Evolutionary conservation across 2,113 vertebrate genomes (phyloP), one percentile per base, ranked within the genome.

Genomic region (Neopipo cinnamomea): DNA sequence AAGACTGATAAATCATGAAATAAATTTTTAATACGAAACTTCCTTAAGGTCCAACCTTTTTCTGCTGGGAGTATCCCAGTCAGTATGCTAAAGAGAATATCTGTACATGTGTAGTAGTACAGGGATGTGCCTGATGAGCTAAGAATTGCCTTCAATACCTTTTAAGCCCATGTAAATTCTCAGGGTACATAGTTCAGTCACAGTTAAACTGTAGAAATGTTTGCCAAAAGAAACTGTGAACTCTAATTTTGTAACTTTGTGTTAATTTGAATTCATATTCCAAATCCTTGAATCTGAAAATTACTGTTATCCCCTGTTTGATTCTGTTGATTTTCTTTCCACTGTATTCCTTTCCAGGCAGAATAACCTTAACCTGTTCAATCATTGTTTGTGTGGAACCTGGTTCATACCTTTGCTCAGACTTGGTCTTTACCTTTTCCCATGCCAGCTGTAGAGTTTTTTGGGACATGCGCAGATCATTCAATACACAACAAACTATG

Each of bases 71-170:
- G 12, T 77, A 56, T 20, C 35, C 28, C 33, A 30, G 0, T 55
- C 22, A 18, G 28, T 66, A 11, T 41, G 46, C 14, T 49, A 22
- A 55, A 33, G 12, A 61, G 35, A 16, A 1, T 84, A 20, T 55
- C 16, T 50, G 11, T 31, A 27, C 8, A 5, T 25, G 41, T 1
- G 0, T 58, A 27, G 44, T 17, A 70, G 49, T 58, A 27, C 0
- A 1, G 50, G 19, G 25, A 33, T 61, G 20, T 75, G 13, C 30
- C 30, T 56, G 24, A 46, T 58, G 12, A 41, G 28, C 35, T 88
- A 27, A 53, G 37, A 53, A 53, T 37, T 78, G 27, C 31, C 11
- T 70, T 91, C 33, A 47, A 8, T 47, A 35, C 12, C 33, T 86
- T n/a, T 70, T 73, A 53, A 73, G 14, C 24, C 68, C n/a, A 15